Percentiles rank a stretch among this genome's conserved stretches.
These are phyloP conservation scores for Porites divaricata DNA, from an alignment of 92 coral and sea anemone species.

Conservation along the genomic window DNA sequence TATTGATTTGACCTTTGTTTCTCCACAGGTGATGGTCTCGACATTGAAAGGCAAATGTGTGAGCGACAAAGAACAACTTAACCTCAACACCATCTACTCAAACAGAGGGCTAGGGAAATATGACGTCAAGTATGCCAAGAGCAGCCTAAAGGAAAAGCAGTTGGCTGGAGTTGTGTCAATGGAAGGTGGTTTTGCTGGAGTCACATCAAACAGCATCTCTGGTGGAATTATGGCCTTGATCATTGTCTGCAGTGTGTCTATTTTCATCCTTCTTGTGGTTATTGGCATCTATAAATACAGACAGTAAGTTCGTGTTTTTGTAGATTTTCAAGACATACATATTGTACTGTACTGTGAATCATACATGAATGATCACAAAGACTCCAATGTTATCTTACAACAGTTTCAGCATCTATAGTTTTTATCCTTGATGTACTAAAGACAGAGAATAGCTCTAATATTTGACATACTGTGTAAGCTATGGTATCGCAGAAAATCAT, in stretches of 20 bases:
- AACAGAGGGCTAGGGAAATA: conserved; percentile 32
- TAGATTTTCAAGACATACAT: not conserved
- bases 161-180: conserved; percentile 86
- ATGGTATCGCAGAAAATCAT: no score
- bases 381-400: no score
- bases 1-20: not conserved
- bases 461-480: no score
- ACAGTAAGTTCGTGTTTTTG: conserved; percentile 57
- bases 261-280: conserved; percentile 78
- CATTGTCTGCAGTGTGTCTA: conserved; percentile 77
- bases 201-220: conserved; percentile 49
- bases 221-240: conserved; percentile 85
- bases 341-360: no score
- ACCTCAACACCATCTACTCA: conserved; percentile 25
- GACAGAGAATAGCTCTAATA: no score
- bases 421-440: no score
- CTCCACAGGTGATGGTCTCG: conserved; percentile 67
- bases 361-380: no score
- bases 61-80: conserved; percentile 59
- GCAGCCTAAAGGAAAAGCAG: conserved; percentile 53
- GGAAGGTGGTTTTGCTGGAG: conserved; percentile 44
- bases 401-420: no score
- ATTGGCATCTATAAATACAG: conserved; percentile 77
- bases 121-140: conserved; percentile 25
- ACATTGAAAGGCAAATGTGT: conserved; percentile 74